phyloP scores from a whole-genome alignment of 2,888 invertebrate species.

The Ryuthela nishihirai region DNA sequence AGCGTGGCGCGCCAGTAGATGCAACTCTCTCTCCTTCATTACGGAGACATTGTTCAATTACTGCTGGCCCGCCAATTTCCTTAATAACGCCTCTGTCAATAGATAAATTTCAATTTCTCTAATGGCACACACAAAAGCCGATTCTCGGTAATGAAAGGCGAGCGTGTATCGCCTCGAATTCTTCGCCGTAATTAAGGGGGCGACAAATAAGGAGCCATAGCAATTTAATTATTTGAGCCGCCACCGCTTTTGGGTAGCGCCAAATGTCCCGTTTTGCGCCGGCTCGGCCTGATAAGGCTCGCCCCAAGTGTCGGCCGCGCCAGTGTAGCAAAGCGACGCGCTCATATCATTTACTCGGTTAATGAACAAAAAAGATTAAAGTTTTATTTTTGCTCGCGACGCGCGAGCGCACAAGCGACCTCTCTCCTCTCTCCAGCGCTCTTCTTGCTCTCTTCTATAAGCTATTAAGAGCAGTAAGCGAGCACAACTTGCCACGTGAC shows the following conservation, averaged over 20 bases:
- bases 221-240: slow-evolving; percentile 38
- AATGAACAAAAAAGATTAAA: slow-evolving; percentile 39
- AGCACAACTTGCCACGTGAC: too few relatives aligned
- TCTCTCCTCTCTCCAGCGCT: background rate
- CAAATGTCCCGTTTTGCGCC: too few relatives aligned
- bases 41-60: slow-evolving; percentile 37
- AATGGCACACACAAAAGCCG: slow-evolving; percentile 34
- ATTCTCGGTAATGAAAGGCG: slow-evolving; percentile 26
- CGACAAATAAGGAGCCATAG: slow-evolving; percentile 38
- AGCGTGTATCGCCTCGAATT: slow-evolving; percentile 16
- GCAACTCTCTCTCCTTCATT: background rate
- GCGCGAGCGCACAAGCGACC: background rate
- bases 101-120: slow-evolving; percentile 41
- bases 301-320: too few relatives aligned
- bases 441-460: slow-evolving; percentile 33
- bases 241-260: too few relatives aligned
- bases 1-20: background rate
- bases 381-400: slow-evolving; percentile 24
- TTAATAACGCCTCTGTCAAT: slow-evolving; percentile 41
- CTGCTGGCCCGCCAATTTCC: slow-evolving; percentile 38
- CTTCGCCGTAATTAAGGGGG: slow-evolving; percentile 31
- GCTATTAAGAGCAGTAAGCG: slow-evolving; percentile 20
- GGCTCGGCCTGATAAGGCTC: too few relatives aligned
- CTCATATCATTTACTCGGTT: slow-evolving; percentile 32
- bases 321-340: too few relatives aligned